Percentiles rank a stretch among this genome's conserved stretches.
These are phyloP conservation scores for Gallinago jamesoni DNA, from an alignment of 2,113 vertebrate species.

Conservation along the genomic window DNA sequence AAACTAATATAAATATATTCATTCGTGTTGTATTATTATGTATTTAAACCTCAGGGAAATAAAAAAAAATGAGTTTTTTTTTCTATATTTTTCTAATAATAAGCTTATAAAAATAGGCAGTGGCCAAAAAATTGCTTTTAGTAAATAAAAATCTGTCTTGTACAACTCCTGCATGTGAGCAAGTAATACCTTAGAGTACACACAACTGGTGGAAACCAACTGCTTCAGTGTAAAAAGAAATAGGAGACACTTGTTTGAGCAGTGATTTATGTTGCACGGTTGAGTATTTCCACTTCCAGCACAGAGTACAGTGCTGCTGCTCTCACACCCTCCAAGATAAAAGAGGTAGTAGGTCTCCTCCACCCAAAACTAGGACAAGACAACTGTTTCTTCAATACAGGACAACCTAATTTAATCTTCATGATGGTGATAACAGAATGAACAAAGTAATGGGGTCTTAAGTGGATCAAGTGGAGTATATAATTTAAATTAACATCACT, in stretches of 20 bases:
- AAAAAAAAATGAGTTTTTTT: not conserved
- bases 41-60: not conserved
- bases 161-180: not conserved
- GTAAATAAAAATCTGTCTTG: not conserved
- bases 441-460: slow-evolving; percentile 11
- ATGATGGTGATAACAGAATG: not conserved
- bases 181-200: not conserved
- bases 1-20: not conserved
- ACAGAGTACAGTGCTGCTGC: not conserved
- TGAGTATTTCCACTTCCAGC: not conserved
- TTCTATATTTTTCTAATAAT: not conserved
- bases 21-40: not conserved
- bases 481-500: slow-evolving; percentile 34
- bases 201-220: not conserved
- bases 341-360: not conserved
- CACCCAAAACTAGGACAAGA: not conserved
- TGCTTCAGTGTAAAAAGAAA: not conserved
- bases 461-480: slow-evolving; percentile 8
- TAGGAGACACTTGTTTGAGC: not conserved
- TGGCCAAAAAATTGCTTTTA: not conserved
- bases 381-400: not conserved
- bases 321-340: not conserved
- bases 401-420: not conserved
- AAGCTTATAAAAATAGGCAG: not conserved
- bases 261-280: not conserved